Base-by-base conservation (phyloP, 2,797 vertebrate genomes). In the Odontamblyopus lacepedii region DNA sequence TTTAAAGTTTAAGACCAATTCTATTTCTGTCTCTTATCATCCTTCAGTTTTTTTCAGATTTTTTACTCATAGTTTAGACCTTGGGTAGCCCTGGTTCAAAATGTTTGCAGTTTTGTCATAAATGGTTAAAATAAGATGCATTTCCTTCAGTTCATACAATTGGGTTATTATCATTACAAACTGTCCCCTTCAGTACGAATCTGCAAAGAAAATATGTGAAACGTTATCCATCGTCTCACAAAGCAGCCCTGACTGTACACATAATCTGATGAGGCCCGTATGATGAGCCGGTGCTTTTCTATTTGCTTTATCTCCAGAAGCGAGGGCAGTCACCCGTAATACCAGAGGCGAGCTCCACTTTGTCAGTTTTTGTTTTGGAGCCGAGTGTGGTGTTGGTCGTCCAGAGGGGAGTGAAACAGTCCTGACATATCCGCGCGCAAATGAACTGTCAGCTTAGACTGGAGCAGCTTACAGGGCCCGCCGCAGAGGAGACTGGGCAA, bases 341-440 rank as follows among this genome's bases (percentile, higher is more conserved):
- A 55, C 48, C 57, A 73, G 48, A 48, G 41, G 62, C 67, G 27
- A 9, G 0, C 9, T 32, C 63, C 65, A 64, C 61, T 56, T 57
- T 65, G 51, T 71, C 15, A 0, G 0, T 23, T 69, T 61, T 62
- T 69, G 12, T 63, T 74, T 59, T 68, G 56, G 73, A 76, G 77
- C 70, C 44, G 56, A 70, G 72, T 70, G 62, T 29, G 64, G 64
- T 29, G 67, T 71, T 74, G 76, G 53, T 59, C 75, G 78, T 79
- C 78, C 82, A 83, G 66, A 78, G 73, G 78, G 26, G 67, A 82
- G 72, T 79, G 76, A 72, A 80, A 80, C 74, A 71, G 74, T 57
- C 44, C 78, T 71, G 73, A 78, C 61, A 66, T 68, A 71, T 77
- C 81, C 71, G 73, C 53, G 72, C 67, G n/a, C 0, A 75, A 60